Evolutionary conservation across 2,113 vertebrate species (phyloP), one percentile per base, ranked within the genome.

Genomic region (Struthidea cinerea): DNA sequence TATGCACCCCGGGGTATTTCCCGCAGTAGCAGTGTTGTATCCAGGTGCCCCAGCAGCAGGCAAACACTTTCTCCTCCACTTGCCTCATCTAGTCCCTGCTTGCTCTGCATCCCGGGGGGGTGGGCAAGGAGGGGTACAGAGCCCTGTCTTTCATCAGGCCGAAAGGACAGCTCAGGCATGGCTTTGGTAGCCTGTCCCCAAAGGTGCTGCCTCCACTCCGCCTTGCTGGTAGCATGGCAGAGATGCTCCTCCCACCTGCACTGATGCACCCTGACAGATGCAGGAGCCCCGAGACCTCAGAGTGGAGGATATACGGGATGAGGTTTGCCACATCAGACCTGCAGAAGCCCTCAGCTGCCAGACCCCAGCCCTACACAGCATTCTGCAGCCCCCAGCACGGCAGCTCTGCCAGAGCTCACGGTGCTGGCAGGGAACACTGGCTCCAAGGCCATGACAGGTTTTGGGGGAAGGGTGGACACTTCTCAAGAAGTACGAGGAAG

Each of bases 221-320:
- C 69, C 63, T 61, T 15, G 47, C 63, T 37, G 39, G 56, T 73
- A 19, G 52, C 39, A 19, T 4, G 5, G 93, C 33, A 53, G 84
- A 71, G 59, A 44, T 47, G 50, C 14, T 89, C n/a, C 33, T 32
- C 59, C 26, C 20, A 55, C 64, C 19, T 21, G 49, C 42, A 56
- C 35, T 14, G 57, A 46, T 16, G 22, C 23, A 16, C 64, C 63
- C 46, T 19, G 1, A 21, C 9, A 88, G 47, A 67, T 1, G 0
- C 1, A 0, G 50, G 11, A 63, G 21, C 37, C 23, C 32, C 0
- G 0, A 19, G 49, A 23, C 30, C 61, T 37, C 32, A 18, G 35
- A 87, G 27, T 0, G 4, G 23, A 17, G 23, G 7, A 20, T 3
- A 0, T 13, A 19, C 13, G 8, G 42, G 32, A 61, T 8, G 13